Percentiles rank a stretch among this genome's conserved stretches.
Evolutionary conservation across 2,888 invertebrate species (phyloP).

Genomic region (Eristalis tenax): DNA sequence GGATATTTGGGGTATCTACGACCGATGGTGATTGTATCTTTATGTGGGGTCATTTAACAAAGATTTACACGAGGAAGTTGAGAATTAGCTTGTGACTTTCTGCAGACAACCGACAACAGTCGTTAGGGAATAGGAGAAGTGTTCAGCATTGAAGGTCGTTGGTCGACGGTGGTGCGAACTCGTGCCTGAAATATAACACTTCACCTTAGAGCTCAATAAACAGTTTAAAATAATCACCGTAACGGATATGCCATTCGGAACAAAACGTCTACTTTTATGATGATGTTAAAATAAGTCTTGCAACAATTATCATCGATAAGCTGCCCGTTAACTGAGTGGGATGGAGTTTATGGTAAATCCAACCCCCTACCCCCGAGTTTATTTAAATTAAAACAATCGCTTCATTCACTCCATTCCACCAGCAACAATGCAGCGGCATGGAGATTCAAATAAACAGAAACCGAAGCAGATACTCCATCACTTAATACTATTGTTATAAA

Average conservation of each 20-base stretch:
- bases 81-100: neutral
- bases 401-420: neutral
- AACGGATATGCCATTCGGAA: neutral
- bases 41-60: neutral
- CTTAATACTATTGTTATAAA: slow-evolving; percentile 26
- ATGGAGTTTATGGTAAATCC: neutral
- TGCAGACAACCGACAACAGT: neutral
- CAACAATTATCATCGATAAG: slow-evolving; percentile 12
- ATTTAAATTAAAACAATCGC: neutral
- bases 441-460: neutral
- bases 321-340: neutral
- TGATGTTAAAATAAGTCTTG: neutral
- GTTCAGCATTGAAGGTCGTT: neutral
- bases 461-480: slow-evolving; percentile 3
- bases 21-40: neutral
- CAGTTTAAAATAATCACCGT: neutral
- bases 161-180: neutral
- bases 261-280: neutral
- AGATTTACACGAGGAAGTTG: neutral
- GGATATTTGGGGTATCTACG: neutral
- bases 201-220: neutral
- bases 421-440: neutral
- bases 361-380: neutral
- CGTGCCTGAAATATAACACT: neutral
- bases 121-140: neutral